These are phyloP conservation scores for Acanthurus tractus DNA, from an alignment of 2,797 vertebrate species.

Conservation along the genomic window DNA sequence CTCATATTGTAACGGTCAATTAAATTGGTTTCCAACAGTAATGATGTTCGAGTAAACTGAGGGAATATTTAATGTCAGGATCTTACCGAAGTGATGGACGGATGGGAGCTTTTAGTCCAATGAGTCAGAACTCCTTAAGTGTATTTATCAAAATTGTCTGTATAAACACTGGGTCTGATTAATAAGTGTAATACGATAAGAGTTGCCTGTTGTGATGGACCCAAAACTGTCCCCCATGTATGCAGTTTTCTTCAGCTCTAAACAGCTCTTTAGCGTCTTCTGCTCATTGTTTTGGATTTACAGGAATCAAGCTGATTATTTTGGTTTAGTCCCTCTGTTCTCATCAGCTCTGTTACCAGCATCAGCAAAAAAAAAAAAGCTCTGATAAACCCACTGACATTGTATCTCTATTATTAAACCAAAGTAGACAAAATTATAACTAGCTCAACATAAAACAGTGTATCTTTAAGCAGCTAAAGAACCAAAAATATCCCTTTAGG, in stretches of 20 bases:
- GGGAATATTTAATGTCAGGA: conserved; percentile 45
- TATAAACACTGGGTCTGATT: not conserved
- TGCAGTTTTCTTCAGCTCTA: not conserved
- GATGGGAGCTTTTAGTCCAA: conserved; percentile 12
- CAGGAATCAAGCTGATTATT: not conserved
- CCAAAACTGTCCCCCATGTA: not conserved
- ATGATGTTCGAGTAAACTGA: conserved; percentile 56
- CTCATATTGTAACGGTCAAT: conserved; percentile 59
- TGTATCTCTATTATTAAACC: not conserved
- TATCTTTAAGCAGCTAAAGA: not conserved
- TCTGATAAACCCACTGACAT: not conserved
- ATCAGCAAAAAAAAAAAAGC: not conserved
- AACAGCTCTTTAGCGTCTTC: not conserved
- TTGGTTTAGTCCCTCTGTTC: not conserved
- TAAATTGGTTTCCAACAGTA: conserved; percentile 48
- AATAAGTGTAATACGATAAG: not conserved
- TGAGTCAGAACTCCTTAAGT: not conserved
- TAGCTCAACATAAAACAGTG: not conserved
- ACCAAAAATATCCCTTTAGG: not conserved
- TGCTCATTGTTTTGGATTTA: not conserved
- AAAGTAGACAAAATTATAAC: not conserved
- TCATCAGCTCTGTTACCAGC: not conserved
- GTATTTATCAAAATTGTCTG: not conserved
- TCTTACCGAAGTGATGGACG: conserved; percentile 14
- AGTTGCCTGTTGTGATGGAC: not conserved